Evolutionary conservation across 1,140 invertebrate species (phyloP), one percentile per base, ranked within the genome.

Genomic region (Drosophila azteca): DNA sequence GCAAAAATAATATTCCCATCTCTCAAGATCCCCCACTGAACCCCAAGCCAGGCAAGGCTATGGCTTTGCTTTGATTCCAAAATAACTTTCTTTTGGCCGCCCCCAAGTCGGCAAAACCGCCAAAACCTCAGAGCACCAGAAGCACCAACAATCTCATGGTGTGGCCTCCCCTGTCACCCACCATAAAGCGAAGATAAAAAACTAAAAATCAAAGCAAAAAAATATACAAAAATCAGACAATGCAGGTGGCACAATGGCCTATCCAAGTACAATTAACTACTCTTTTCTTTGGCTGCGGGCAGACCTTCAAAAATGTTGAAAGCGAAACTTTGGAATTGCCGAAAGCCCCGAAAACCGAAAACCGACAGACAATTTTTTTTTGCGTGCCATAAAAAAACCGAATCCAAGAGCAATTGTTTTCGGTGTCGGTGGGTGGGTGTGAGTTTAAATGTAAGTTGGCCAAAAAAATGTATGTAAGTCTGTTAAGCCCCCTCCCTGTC

Each of bases 271-370:
- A 70, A 62, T 76, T 79, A 71, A 64, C 67, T 64, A 69, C 66
- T 70, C 35, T 58, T 48, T 51, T 59, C 54, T 57, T 55, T 59
- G 65, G 65, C 45, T 55, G 67, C 44, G 61, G 46, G 73, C 64
- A 72, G 79, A 81, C 79, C 79, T 82, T 82, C 79, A 70, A 82
- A 39, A 83, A 74, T 48, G 63, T 43, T 82, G 55, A 81, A 82
- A 81, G 79, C 79, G 73, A 81, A 67, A 78, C 48, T 51, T n/a
- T 66, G 69, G 73, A 55, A 43, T 24, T 29, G 59, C 59, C 64
- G 58, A 68, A 54, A 53, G 49, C 26, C 24, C 24, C 29, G 50
- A 52, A 52, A 52, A n/a, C 57, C 31, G 8, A 35, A 3, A 39
- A 9, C 31, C 9, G 35, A 39, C 11, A 39, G n/a, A n/a, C n/a